Base-by-base conservation (phyloP, 2,888 invertebrate species). In the Papilio gigon region DNA sequence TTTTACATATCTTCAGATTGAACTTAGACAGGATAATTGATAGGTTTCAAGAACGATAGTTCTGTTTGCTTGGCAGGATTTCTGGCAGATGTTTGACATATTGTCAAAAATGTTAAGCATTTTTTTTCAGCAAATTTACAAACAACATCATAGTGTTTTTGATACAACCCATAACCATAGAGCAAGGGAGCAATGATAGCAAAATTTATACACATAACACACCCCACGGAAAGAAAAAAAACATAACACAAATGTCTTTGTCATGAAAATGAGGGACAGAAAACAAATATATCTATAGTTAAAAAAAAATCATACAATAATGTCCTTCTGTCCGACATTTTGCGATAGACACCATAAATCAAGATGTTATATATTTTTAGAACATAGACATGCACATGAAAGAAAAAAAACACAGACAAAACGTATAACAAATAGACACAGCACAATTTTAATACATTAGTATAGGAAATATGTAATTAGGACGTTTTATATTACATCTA, bases 161-260 rank as follows among this genome's bases (percentile, higher is more conserved):
- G 63, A 59, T 64, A 68, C 37, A 65, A 68, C 59, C 60, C 50
- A 0, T 22, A 12, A 11, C 30, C 30, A 40, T 65, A 5, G 37
- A 50, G 33, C 14, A 47, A 60, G 17, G 27, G 11, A 60, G 27
- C 27, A 20, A 59, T 17, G 4, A 60, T 14, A 64, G 33, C 37
- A 60, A 50, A 17, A 76, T 74, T 70, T 81, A 72, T 82, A 87
- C 87, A 88, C 87, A 89, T 78, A 84, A 89, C 89, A 89, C 88
- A 87, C 83, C 80, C 87, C 88, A 88, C 87, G 85, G 70, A 65
- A 58, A 71, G 44, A 12, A 71, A 71, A 56, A 40, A 22, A 22
- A 64, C 40, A 65, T 47, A 44, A 58, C 14, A 47, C 12, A 25
- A 60, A 35, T 27, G 58, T 42, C 17, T 63, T 58, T 37, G 44